Base-by-base conservation (phyloP, 1,140 invertebrate genomes). In the Drosophila kikkawai region DNA sequence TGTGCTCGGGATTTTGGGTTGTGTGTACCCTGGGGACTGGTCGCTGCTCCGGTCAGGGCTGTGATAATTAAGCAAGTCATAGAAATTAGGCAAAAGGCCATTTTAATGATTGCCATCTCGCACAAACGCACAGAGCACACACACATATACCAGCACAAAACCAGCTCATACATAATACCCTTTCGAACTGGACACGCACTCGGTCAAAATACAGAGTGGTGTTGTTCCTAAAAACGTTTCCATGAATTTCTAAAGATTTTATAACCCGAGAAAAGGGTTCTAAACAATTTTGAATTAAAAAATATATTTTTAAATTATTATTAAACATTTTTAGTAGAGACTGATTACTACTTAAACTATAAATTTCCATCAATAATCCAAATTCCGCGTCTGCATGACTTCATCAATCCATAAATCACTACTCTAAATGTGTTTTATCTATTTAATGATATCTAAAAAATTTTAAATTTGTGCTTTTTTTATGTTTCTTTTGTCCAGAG, bases 11-110 rank as follows among this genome's bases (percentile, higher is more conserved):
- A 32, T 55, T 44, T 70, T 50, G 63, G 55, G 55, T 45, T 76
- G 42, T 67, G 63, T 68, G 48, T 77, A 26, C 85, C 53, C 63
- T 45, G 41, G 81, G 55, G 59, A 71, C 47, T 61, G 34, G 50
- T 32, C 45, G 19, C 44, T 39, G 37, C 6, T 48, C 73, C 65
- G 66, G 67, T 73, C 60, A 69, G 58, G 66, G 66, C 76, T 88
- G 85, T 81, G 81, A 88, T 88, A 90, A 88, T 88, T 88, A 88
- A 88, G 85, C 85, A 90, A 90, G 85, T 90, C 85, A 90, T 90
- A 82, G 85, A 90, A 90, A 90, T 90, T 90, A 90, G 85, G 85
- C 84, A 90, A 90, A 88, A 85, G 79, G 75, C 78, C 82, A 90
- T 90, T 90, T 90, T 85, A 84, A 90, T 90, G 85, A 90, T 90